A percentile compares a stretch with the other conserved stretches of the same genome.
Evolutionary conservation across 1,140 invertebrate genomes (phyloP).

Genomic region (Chelonus insularis): DNA sequence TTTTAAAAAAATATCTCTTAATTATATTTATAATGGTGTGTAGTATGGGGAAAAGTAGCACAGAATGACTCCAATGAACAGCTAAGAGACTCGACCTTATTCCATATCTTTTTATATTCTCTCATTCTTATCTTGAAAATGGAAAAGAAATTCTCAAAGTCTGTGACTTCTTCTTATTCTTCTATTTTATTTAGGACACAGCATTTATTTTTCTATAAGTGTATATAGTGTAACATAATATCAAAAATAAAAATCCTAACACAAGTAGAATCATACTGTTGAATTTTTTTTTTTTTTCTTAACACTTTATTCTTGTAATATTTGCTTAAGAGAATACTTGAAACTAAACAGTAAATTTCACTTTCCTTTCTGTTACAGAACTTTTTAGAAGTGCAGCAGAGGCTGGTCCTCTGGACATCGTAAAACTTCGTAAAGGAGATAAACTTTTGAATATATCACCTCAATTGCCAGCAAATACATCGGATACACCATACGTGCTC

Average conservation of each 20-base stretch:
- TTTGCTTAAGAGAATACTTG: constrained; percentile 1
- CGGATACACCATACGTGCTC: constrained; percentile 65
- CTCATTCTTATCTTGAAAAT: constrained; percentile 24
- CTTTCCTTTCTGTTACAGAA: constrained; percentile 54
- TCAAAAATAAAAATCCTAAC: not conserved
- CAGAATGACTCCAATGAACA: not conserved
- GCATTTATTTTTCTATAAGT: constrained; percentile 12
- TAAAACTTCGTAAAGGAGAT: constrained; percentile 65
- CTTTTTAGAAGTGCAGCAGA: constrained; percentile 66
- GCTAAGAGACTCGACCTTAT: constrained; percentile 1
- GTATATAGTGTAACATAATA: not conserved
- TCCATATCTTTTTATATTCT: constrained; percentile 12
- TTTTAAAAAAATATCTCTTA: not conserved
- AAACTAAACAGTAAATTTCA: not conserved
- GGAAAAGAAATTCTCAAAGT: constrained; percentile 6
- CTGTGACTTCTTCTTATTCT: constrained; percentile 5
- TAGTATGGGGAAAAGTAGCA: not conserved
- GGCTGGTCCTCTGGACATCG: constrained; percentile 66
- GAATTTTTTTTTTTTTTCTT: not conserved
- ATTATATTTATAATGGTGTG: not conserved
- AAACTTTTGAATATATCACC: constrained; percentile 70
- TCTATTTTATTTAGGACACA: not conserved
- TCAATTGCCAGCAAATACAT: constrained; percentile 64
- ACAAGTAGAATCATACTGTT: not conserved
- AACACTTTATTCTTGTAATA: not conserved